Conservation (phyloP, 2,797 vertebrate genomes). For the Erethizon dorsatum region DNA sequence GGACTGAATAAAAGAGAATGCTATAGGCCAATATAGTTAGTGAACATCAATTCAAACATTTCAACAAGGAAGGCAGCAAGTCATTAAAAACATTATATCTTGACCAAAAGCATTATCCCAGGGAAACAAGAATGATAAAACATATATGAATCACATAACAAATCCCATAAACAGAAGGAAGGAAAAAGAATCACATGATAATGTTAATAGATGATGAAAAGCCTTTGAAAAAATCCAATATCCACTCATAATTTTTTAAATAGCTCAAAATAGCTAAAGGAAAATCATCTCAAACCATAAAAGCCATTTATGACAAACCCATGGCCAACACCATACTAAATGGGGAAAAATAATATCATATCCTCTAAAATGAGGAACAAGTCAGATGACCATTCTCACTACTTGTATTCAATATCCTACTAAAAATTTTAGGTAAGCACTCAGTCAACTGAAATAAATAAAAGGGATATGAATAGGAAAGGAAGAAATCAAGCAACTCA, state of each 20-base stretch:
- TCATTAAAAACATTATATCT: background rate
- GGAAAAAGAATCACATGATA: background rate
- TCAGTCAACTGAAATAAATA: background rate
- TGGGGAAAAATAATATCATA: background rate
- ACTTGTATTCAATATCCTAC: background rate
- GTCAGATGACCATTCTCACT: background rate
- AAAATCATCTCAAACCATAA: background rate
- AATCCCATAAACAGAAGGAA: background rate
- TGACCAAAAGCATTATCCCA: background rate
- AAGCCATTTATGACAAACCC: background rate
- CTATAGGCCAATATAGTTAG: background rate
- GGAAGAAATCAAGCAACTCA: background rate
- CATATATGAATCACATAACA: background rate
- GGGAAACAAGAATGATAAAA: background rate
- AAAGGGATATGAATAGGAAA: background rate
- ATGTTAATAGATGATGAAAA: background rate
- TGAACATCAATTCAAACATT: background rate
- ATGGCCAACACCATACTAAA: background rate
- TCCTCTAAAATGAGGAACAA: background rate
- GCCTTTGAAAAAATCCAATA: background rate
- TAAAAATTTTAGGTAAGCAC: background rate
- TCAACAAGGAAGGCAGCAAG: background rate
- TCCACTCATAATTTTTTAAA: background rate
- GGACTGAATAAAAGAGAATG: background rate
- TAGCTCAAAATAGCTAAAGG: background rate